These are phyloP conservation scores for Cryptocephalus primarius DNA, from an alignment of 2,888 invertebrate genomes.

Conservation along the genomic window DNA sequence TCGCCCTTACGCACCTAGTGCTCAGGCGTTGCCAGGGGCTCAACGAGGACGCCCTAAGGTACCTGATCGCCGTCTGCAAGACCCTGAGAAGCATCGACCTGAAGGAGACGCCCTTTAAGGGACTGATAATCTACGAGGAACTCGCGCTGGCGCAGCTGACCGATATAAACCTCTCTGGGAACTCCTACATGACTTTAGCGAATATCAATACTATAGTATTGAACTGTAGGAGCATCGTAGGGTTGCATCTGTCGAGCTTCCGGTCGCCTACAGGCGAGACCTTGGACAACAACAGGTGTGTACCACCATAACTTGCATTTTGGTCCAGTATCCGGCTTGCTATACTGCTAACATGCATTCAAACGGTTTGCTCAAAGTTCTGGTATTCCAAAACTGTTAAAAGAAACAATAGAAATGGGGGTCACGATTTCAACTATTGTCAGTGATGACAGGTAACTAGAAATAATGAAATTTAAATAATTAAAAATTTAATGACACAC, in stretches of 20 bases:
- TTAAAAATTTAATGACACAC: no score
- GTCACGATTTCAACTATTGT: no score
- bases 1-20: slow-evolving; percentile 4
- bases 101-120: slow-evolving; percentile 10
- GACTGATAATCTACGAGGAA: slow-evolving; percentile 10
- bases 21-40: slow-evolving; percentile 10
- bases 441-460: no score
- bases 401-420: no score
- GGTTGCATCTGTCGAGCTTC: slow-evolving; percentile 11
- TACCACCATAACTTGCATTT: no score
- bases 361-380: no score
- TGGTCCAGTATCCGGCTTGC: no score
- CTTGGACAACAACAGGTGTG: no score
- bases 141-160: slow-evolving; percentile 4
- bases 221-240: slow-evolving; percentile 8
- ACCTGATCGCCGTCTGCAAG: slow-evolving; percentile 8
- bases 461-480: no score
- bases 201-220: slow-evolving; percentile 8
- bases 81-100: slow-evolving; percentile 8
- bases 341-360: no score
- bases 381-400: no score
- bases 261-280: slow-evolving; percentile 1
- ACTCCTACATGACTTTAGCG: slow-evolving; percentile 3
- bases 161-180: slow-evolving; percentile 9
- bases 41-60: slow-evolving; percentile 9